Percentiles rank a stretch among this genome's conserved stretches.
Evolutionary conservation across 2,797 vertebrate genomes (phyloP).

Genomic region (Leuciscus waleckii): DNA sequence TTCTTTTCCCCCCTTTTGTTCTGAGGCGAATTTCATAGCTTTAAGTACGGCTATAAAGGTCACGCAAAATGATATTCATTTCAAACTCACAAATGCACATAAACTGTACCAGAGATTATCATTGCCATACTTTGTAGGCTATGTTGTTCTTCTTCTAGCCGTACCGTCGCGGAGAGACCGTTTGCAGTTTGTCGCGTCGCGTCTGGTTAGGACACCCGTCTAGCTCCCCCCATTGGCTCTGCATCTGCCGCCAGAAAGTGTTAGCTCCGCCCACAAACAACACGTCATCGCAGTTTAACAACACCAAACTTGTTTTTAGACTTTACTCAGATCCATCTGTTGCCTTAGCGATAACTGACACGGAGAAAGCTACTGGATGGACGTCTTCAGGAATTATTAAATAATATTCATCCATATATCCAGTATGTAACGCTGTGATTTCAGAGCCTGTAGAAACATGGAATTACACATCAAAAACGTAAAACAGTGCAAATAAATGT

Average conservation of each 20-base stretch:
- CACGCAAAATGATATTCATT: too few species aligned
- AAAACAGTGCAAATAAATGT: not conserved
- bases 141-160: not conserved
- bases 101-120: not conserved
- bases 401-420: not conserved
- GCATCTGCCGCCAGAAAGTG: not conserved
- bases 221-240: not conserved
- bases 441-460: not conserved
- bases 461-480: not conserved
- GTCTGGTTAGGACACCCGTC: not conserved
- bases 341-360: not conserved
- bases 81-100: not conserved
- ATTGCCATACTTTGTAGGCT: not conserved
- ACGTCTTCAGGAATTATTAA: not conserved
- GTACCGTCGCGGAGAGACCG: not conserved
- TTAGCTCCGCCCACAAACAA: not conserved
- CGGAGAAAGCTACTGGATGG: not conserved
- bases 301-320: not conserved
- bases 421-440: not conserved
- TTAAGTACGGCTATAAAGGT: too few species aligned
- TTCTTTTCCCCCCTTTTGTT: too few species aligned
- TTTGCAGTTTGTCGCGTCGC: not conserved
- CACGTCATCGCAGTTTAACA: not conserved
- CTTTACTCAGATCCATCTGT: not conserved
- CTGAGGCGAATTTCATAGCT: too few species aligned